Percentiles rank a stretch among this genome's conserved stretches.
These are phyloP conservation scores for Ictalurus furcatus DNA, from an alignment of 2,113 vertebrate genomes.

Conservation along the genomic window DNA sequence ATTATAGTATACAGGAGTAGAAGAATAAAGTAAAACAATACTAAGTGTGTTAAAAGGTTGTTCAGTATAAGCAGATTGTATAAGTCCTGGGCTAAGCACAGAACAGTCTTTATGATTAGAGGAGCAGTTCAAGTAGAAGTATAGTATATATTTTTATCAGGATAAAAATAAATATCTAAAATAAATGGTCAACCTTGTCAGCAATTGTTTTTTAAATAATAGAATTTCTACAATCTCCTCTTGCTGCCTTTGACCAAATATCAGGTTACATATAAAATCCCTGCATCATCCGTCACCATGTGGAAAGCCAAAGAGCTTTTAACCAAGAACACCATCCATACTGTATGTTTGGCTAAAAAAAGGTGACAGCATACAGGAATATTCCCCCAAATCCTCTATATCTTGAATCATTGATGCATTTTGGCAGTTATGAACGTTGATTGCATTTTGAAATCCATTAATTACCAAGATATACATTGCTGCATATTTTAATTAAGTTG, in stretches of 20 bases:
- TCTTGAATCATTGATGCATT: not conserved
- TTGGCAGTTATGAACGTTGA: not conserved
- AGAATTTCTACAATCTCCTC: no score
- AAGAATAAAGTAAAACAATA: not conserved
- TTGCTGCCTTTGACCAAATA: not conserved
- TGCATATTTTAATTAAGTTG: not conserved
- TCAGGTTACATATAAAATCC: not conserved
- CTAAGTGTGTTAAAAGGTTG: no score
- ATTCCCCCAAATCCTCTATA: not conserved
- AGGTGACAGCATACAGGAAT: not conserved
- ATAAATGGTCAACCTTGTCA: not conserved
- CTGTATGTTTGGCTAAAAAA: not conserved
- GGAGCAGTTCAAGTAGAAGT: not conserved
- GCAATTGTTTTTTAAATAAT: no score
- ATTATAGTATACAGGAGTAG: not conserved
- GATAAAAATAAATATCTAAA: not conserved
- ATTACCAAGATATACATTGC: no score
- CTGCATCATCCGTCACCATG: not conserved
- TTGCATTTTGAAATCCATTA: not conserved
- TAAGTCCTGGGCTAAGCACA: not conserved
- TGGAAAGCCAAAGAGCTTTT: not conserved
- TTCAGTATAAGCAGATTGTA: not conserved
- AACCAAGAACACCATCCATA: not conserved
- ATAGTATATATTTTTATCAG: not conserved
- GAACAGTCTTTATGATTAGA: not conserved